Conservation (phyloP, 2,888 invertebrate genomes). For the Drosophila macrospina region DNA sequence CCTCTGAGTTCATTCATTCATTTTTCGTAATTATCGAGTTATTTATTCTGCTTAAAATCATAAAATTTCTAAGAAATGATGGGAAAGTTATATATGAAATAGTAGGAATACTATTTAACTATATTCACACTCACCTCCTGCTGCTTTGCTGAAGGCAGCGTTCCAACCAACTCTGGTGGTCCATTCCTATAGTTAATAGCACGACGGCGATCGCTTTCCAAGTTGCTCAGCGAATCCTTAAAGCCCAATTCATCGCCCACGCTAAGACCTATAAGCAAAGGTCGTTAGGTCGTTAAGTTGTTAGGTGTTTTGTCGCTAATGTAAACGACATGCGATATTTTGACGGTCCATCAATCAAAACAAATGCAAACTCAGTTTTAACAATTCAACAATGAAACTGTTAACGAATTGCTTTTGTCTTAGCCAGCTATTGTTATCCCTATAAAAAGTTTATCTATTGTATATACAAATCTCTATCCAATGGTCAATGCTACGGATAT, state of each 20-base stretch:
- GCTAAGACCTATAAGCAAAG: slow-evolving; percentile 89
- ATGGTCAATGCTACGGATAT: slow-evolving; percentile 60
- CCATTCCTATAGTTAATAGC: slow-evolving; percentile 88
- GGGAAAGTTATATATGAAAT: too few relatives aligned
- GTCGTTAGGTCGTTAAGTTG: slow-evolving; percentile 26
- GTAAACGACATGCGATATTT: background rate
- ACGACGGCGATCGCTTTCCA: slow-evolving; percentile 90
- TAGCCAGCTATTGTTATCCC: slow-evolving; percentile 40
- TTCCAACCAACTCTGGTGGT: slow-evolving; percentile 85
- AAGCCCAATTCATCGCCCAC: slow-evolving; percentile 95
- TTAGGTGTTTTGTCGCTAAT: too few relatives aligned
- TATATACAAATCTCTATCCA: slow-evolving; percentile 45
- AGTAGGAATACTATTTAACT: too few relatives aligned
- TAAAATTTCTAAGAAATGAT: too few relatives aligned
- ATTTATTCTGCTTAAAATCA: too few relatives aligned
- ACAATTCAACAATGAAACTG: slow-evolving; percentile 29
- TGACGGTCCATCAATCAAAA: slow-evolving; percentile 45
- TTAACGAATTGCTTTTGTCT: slow-evolving; percentile 65
- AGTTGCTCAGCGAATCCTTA: slow-evolving; percentile 92
- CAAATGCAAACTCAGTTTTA: slow-evolving; percentile 12
- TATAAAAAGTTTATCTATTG: slow-evolving; percentile 24
- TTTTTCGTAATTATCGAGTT: too few relatives aligned
- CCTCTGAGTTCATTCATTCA: too few relatives aligned
- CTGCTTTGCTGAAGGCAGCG: slow-evolving; percentile 74
- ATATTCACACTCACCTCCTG: slow-evolving; percentile 38